Evolutionary conservation across 1,140 invertebrate species (phyloP).

Genomic region (Lordiphosa collinella): DNA sequence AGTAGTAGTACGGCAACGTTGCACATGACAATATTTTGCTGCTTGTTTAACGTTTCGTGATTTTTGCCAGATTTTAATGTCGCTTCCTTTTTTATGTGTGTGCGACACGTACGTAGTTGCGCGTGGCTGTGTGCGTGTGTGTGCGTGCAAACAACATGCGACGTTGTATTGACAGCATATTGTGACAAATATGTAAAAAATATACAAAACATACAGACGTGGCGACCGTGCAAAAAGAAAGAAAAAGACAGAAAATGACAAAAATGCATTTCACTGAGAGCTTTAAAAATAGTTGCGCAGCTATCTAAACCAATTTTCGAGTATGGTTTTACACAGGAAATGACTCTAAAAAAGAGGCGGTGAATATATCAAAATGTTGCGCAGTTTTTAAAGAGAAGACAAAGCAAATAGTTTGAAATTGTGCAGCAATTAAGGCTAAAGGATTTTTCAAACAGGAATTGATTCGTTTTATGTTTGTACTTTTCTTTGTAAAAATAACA

Average conservation of each 20-base stretch:
- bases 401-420: no score
- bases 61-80: slow-evolving; percentile 76
- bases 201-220: slow-evolving; percentile 20
- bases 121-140: slow-evolving; percentile 15
- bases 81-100: slow-evolving; percentile 33
- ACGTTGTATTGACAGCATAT: slow-evolving; percentile 74
- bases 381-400: no score
- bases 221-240: not conserved
- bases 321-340: no score
- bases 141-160: slow-evolving; percentile 60
- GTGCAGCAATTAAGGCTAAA: no score
- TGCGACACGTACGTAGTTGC: slow-evolving; percentile 45
- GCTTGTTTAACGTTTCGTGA: slow-evolving; percentile 76
- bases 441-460: no score
- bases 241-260: slow-evolving; percentile 10
- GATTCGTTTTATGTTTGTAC: no score
- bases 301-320: no score
- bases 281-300: no score
- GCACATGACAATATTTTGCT: slow-evolving; percentile 74
- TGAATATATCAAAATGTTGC: no score
- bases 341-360: no score
- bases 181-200: slow-evolving; percentile 73
- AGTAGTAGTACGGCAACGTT: slow-evolving; percentile 20
- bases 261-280: slow-evolving; percentile 3
- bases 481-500: no score